Conservation (phyloP, 2,113 vertebrate genomes). For the Phrynocephalus versicolor region DNA sequence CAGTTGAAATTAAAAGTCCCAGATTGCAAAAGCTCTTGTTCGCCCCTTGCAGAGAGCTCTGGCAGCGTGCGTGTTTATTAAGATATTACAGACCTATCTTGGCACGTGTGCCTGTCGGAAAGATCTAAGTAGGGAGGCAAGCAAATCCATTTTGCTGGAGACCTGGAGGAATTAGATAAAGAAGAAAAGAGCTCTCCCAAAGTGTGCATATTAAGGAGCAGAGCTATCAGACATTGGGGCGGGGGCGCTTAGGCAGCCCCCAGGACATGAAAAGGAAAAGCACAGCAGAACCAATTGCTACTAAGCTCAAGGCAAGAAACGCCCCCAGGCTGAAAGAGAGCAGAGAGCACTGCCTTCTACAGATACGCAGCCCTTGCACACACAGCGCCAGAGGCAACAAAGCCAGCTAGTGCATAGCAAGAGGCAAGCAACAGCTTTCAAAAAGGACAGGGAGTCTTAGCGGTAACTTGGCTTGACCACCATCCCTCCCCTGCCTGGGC, state of each 20-base stretch:
- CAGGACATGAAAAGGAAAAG: background rate
- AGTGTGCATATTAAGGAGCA: constrained; percentile 68
- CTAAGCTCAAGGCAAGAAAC: constrained; percentile 65
- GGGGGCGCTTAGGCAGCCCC: constrained; percentile 48
- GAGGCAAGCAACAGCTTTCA: constrained; percentile 29
- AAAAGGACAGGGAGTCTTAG: background rate
- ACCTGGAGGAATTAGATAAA: constrained; percentile 66
- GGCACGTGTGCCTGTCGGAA: constrained; percentile 49
- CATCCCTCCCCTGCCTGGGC: constrained; percentile 18
- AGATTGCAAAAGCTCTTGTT: constrained; percentile 51
- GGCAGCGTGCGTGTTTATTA: constrained; percentile 32
- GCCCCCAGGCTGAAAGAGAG: constrained; percentile 27
- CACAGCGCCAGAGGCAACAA: background rate
- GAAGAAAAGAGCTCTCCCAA: constrained; percentile 49
- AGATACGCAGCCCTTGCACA: background rate
- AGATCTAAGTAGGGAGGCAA: constrained; percentile 37
- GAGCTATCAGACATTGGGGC: constrained; percentile 71
- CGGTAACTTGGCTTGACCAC: fast-evolving
- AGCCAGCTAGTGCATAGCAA: background rate
- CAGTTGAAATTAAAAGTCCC: constrained; percentile 49
- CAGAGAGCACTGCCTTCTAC: background rate
- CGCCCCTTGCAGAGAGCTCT: constrained; percentile 13
- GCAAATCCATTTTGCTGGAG: constrained; percentile 44
- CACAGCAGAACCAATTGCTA: constrained; percentile 52
- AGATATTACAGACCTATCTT: constrained; percentile 34